Conservation (phyloP, 2,113 vertebrate genomes). For the Calyptommatus sinebrachiatus region DNA sequence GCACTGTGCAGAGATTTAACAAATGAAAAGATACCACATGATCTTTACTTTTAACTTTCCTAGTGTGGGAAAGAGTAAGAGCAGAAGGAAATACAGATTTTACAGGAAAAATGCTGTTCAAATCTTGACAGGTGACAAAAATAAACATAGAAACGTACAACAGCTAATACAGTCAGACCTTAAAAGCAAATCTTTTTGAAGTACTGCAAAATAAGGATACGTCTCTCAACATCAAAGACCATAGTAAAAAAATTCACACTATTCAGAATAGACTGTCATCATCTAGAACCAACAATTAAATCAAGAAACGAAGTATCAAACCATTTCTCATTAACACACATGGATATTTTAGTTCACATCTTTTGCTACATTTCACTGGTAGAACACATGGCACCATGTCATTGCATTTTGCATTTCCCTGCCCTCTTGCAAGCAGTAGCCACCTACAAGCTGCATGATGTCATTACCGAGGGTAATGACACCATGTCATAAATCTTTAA, state of each 20-base stretch:
- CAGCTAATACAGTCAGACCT: slow-evolving; percentile 22
- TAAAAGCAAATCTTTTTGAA: not conserved
- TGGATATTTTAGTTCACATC: not conserved
- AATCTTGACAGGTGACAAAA: slow-evolving; percentile 26
- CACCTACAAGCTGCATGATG: not conserved
- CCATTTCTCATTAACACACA: not conserved
- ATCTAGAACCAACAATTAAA: not conserved
- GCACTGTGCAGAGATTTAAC: slow-evolving; percentile 23
- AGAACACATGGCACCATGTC: not conserved
- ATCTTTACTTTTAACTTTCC: slow-evolving; percentile 34
- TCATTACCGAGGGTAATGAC: not conserved
- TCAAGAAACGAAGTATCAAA: not conserved
- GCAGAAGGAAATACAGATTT: slow-evolving; percentile 23
- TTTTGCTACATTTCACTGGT: not conserved
- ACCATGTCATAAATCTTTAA: not conserved
- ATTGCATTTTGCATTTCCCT: not conserved
- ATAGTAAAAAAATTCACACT: slow-evolving; percentile 19
- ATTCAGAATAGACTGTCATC: not conserved
- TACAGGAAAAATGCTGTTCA: slow-evolving; percentile 35
- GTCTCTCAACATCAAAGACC: not conserved
- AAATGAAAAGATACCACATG: slow-evolving; percentile 19
- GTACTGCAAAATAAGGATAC: not conserved
- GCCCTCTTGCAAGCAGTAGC: not conserved
- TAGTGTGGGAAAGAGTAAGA: slow-evolving; percentile 46
- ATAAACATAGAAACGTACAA: not conserved